These are phyloP conservation scores for Ondatra zibethicus DNA, from an alignment of 2,113 vertebrate species.

Conservation along the genomic window DNA sequence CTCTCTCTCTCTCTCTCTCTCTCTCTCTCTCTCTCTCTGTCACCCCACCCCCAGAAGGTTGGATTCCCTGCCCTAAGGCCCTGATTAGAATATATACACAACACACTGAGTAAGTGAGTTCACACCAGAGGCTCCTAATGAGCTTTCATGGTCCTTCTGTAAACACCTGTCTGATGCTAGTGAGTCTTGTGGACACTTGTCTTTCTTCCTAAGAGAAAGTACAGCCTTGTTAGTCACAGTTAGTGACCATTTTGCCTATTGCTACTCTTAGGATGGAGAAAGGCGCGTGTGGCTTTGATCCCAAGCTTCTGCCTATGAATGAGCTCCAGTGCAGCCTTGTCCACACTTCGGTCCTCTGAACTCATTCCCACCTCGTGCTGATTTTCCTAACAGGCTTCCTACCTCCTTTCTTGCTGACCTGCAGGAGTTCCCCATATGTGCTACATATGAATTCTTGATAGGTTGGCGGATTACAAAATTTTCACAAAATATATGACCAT, in stretches of 20 bases:
- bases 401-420: not conserved
- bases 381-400: not conserved
- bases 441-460: not conserved
- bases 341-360: not conserved
- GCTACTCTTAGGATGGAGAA: not conserved
- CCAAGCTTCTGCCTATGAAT: not conserved
- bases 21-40: not conserved
- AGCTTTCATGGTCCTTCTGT: not conserved
- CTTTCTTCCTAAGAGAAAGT: not conserved
- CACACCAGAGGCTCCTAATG: not conserved
- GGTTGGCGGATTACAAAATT: not conserved
- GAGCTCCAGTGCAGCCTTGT: not conserved
- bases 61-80: not conserved
- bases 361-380: not conserved
- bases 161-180: not conserved
- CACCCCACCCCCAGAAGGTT: not conserved
- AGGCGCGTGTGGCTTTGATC: not conserved
- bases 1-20: not conserved
- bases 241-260: not conserved
- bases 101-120: not conserved
- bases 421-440: not conserved
- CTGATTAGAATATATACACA: not conserved
- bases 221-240: not conserved
- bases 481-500: not conserved
- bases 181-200: not conserved